A percentile compares a stretch with the other conserved stretches of the same genome.
Evolutionary conservation across 2,888 invertebrate genomes (phyloP).

Genomic region (Leptopilina drosophilae): DNA sequence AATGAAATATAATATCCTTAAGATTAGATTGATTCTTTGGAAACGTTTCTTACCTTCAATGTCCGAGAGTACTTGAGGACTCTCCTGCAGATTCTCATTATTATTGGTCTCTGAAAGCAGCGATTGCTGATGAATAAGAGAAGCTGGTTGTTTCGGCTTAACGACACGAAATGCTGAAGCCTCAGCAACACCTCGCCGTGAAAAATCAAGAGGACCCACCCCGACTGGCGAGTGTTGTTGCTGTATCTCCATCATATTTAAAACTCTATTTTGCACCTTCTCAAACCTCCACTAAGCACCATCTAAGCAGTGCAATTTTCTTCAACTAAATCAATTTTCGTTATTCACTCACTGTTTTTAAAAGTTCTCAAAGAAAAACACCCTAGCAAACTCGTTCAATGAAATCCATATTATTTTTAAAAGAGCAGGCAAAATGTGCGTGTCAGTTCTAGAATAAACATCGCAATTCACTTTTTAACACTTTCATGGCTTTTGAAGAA

Average conservation of each 20-base stretch:
- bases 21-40: no score
- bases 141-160: constrained; percentile 72
- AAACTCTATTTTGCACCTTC: background rate
- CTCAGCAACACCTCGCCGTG: constrained; percentile 74
- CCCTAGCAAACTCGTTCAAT: background rate
- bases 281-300: constrained; percentile 36
- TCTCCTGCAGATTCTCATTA: constrained; percentile 69
- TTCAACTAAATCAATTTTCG: background rate
- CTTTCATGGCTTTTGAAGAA: background rate
- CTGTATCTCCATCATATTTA: constrained; percentile 67
- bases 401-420: background rate
- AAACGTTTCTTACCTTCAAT: constrained; percentile 60
- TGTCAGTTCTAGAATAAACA: background rate
- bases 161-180: constrained; percentile 75
- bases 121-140: constrained; percentile 66
- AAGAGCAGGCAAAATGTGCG: background rate
- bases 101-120: constrained; percentile 66
- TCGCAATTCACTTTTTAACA: background rate
- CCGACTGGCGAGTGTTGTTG: constrained; percentile 75
- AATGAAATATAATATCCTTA: no score
- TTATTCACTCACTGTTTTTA: background rate
- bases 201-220: constrained; percentile 75
- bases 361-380: background rate
- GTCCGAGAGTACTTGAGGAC: constrained; percentile 65
- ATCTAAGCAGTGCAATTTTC: constrained; percentile 10